Evolutionary conservation across 35 echinoderm and acorn worm genomes (phyloP).

Genomic region (Acanthaster planci): DNA sequence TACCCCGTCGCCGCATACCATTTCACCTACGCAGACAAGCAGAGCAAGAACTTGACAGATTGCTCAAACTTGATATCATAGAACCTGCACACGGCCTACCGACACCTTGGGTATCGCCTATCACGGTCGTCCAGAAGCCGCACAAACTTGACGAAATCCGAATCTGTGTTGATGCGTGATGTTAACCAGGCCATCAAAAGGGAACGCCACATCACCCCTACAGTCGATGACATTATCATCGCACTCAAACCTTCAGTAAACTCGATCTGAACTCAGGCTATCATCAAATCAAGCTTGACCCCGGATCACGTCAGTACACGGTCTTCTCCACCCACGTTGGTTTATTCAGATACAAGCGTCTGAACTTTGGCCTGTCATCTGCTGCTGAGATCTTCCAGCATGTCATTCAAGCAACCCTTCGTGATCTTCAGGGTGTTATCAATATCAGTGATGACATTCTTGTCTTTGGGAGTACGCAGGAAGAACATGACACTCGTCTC

Average conservation of each 20-base stretch:
- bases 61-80: constrained; percentile 38
- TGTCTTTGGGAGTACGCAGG: constrained; percentile 15
- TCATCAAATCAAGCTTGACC: no score
- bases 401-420: not conserved
- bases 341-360: constrained; percentile 41
- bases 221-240: constrained; percentile 64
- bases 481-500: constrained; percentile 15
- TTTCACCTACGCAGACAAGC: constrained; percentile 67
- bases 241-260: constrained; percentile 51
- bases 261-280: constrained; percentile 70
- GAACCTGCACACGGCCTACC: constrained; percentile 34
- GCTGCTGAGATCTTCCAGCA: constrained; percentile 67
- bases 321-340: constrained; percentile 50
- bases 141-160: no score
- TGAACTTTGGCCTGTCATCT: constrained; percentile 36
- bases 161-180: no score
- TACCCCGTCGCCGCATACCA: constrained; percentile 57
- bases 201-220: constrained; percentile 69
- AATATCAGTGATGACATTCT: no score
- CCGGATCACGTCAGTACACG: constrained; percentile 20
- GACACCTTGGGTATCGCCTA: no score
- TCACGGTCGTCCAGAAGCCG: no score
- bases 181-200: constrained; percentile 49
- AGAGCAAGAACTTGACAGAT: constrained; percentile 31
- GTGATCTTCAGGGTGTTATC: constrained; percentile 21